Evolutionary conservation across 2,888 invertebrate genomes (phyloP), one percentile per base, ranked within the genome.

Genomic region (Chrysodeixis includens): DNA sequence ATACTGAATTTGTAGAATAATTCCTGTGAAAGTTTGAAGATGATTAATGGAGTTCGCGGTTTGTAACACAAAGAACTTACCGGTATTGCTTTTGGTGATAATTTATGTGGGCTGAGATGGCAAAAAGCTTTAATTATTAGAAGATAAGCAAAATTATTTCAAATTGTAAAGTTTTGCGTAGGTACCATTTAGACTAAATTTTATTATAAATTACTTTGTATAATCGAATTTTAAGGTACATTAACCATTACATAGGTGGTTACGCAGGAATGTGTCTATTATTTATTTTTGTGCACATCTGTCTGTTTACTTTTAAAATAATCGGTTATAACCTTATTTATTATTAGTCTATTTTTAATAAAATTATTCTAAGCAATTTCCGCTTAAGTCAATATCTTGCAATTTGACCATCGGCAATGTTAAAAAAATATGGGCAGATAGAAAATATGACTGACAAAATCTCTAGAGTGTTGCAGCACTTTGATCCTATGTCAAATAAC

Each of bases 41-140:
- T 70, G 69, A 70, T 71, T 69, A 70, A 75, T 77, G 55, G 69
- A 69, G 60, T 77, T 79, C 66, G 51, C 44, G 66, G 68, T 53
- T 66, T 61, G 60, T 66, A 57, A 53, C 14, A 64, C 62, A 65
- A 66, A 65, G 55, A 74, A 68, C 40, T 71, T 63, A 61, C 56
- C 30, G 46, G 60, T 67, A 56, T 67, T 63, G 20, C 52, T 14
- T 40, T 35, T 53, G n/a, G 58, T 72, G 62, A 68, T 75, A 61
- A 78, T 71, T 71, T 56, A 57, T 65, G 40, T 72, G 63, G 7
- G 56, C 30, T 51, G 52, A 64, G n/a, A 0, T 52, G 18, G n/a
- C 49, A 61, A 57, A 67, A 60, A 57, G 16, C 30, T 66, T 62
- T 49, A 49, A 65, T 66, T 62, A 59, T 65, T 51, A 20, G 7